Percentiles rank a stretch among this genome's conserved stretches.
Conservation (phyloP, 1,140 invertebrate genomes). For the Sitodiplosis mosellana region DNA sequence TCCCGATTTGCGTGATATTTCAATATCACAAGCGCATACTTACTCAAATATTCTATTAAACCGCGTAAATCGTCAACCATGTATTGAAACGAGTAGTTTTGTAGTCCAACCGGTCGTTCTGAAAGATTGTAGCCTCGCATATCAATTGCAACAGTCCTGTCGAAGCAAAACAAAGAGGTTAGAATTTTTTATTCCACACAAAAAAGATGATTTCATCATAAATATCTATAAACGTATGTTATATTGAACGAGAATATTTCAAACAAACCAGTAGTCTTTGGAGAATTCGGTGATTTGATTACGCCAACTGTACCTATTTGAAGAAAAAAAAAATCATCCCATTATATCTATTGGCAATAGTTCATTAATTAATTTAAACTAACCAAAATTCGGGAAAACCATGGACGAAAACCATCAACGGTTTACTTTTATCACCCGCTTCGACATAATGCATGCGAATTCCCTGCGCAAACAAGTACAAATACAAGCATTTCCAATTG, state of each 20-base stretch:
- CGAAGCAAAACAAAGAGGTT: too few relatives aligned
- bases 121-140: slow-evolving; percentile 49
- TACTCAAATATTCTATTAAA: slow-evolving; percentile 37
- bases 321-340: too few relatives aligned
- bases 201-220: too few relatives aligned
- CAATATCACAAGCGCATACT: slow-evolving; percentile 2
- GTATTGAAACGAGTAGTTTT: slow-evolving; percentile 31
- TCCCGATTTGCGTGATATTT: not conserved
- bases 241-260: not conserved
- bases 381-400: slow-evolving; percentile 57
- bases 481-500: not conserved
- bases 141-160: slow-evolving; percentile 45
- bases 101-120: slow-evolving; percentile 36
- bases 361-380: too few relatives aligned
- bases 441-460: slow-evolving; percentile 37
- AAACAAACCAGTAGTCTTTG: not conserved
- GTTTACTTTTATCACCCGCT: slow-evolving; percentile 35
- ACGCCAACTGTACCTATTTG: not conserved
- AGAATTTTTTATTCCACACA: too few relatives aligned
- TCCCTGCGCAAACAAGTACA: not conserved
- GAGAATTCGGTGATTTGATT: not conserved
- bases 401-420: slow-evolving; percentile 43
- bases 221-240: too few relatives aligned
- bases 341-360: slow-evolving; percentile 41
- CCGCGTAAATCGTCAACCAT: slow-evolving; percentile 39